Evolutionary conservation across 2,888 invertebrate species (phyloP).

Genomic region (Malachius bipustulatus): DNA sequence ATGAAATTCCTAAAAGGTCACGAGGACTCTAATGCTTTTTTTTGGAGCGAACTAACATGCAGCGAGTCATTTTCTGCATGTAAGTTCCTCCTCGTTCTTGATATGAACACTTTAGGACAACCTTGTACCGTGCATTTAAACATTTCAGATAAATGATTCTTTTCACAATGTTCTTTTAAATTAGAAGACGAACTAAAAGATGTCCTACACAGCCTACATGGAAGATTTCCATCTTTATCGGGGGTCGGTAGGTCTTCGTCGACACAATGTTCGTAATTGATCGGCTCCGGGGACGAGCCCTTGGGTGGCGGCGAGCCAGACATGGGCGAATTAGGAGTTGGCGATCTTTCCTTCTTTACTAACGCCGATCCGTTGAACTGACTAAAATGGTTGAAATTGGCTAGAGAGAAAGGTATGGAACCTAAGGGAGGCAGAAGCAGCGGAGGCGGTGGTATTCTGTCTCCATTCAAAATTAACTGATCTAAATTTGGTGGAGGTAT

Average conservation of each 20-base stretch:
- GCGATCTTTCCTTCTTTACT: constrained; percentile 35
- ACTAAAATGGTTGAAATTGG: constrained; percentile 33
- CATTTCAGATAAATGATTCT: constrained; percentile 53
- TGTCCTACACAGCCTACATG: constrained; percentile 58
- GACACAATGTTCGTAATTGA: constrained; percentile 44
- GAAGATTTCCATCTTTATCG: constrained; percentile 53
- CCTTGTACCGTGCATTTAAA: constrained; percentile 65
- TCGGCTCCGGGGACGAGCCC: constrained; percentile 29
- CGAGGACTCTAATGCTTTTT: constrained; percentile 31
- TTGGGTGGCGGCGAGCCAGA: constrained; percentile 40
- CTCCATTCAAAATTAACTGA: constrained; percentile 39
- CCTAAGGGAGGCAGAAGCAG: constrained; percentile 47
- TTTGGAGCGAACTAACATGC: constrained; percentile 37
- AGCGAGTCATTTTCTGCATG: constrained; percentile 58
- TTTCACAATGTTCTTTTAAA: constrained; percentile 63
- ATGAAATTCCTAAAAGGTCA: constrained; percentile 24
- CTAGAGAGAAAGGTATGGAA: constrained; percentile 42
- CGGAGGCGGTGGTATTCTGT: constrained; percentile 44
- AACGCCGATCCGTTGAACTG: constrained; percentile 36
- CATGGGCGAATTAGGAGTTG: constrained; percentile 43
- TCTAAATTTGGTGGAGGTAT: constrained; percentile 37
- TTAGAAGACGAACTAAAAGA: constrained; percentile 49
- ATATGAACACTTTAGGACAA: constrained; percentile 67
- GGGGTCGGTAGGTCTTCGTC: constrained; percentile 56
- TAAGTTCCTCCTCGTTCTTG: constrained; percentile 62